Base-by-base conservation (phyloP, 2,888 invertebrate genomes). In the Gastrophysa polygoni region DNA sequence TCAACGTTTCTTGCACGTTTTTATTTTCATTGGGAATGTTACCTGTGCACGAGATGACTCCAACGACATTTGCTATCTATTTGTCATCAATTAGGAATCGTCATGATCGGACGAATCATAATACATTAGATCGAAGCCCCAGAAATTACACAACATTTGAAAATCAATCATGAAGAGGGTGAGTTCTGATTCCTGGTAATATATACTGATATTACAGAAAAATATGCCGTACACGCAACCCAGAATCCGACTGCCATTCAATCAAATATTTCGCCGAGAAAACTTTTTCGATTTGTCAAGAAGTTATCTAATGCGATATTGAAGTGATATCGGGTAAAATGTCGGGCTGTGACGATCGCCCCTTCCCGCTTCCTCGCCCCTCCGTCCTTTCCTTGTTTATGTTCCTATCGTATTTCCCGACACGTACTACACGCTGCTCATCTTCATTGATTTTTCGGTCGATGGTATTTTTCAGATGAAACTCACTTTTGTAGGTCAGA, bases 251-350 rank as follows among this genome's bases (percentile, higher is more conserved):
- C 38, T 38, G 14, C 38, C 49, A 49, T 49, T 49, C 49, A 49
- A 49, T 49, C 29, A 49, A 49, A 49, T 24, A 43, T 16, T 17
- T 34, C 28, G 18, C 17, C 43, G 49, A 16, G 4, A 16, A 74
- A 75, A 73, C 73, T 74, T 74, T 74, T 73, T 74, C 75, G 75
- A 77, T 76, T 75, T 77, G 72, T 72, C 70, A 74, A 75, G 63
- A 74, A 75, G 65, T 73, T 72, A 71, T 73, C 72, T 67, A 71
- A 69, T 68, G 71, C 63, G 73, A 73, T 74, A 75, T 75, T 74
- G 71, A 71, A 71, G 70, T 68, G 72, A 73, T 75, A 75, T 74
- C 68, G 73, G 69, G 72, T 73, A 72, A 74, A 73, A 73, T 69
- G 73, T 71, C 66, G 71, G 70, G 72, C 71, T 74, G 75, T 74